Evolutionary conservation across 2,113 vertebrate species (phyloP).

Genomic region (Elaphurus davidianus): DNA sequence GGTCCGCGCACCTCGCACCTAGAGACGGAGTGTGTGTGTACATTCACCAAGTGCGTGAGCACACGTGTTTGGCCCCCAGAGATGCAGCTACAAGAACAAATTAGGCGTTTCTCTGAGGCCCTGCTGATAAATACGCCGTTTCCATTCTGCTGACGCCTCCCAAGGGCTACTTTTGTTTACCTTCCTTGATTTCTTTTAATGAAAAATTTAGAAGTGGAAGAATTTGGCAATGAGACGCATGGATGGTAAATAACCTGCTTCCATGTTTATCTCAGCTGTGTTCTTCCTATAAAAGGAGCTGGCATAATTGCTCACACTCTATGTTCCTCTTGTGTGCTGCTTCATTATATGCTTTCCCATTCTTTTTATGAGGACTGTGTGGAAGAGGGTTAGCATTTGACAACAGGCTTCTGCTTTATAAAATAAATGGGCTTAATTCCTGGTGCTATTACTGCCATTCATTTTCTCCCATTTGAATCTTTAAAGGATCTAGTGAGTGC

Average conservation of each 20-base stretch:
- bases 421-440: conserved; percentile 69
- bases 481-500: conserved; percentile 9
- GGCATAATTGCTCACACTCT: conserved; percentile 26
- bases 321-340: conserved; percentile 61
- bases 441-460: conserved; percentile 33
- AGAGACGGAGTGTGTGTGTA: too few species aligned
- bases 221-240: not conserved
- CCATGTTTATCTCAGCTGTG: conserved; percentile 62
- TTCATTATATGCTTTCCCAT: conserved; percentile 56
- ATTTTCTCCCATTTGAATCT: conserved; percentile 56
- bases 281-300: conserved; percentile 56
- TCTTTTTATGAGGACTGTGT: conserved; percentile 54
- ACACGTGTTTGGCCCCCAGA: not conserved
- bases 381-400: conserved; percentile 43
- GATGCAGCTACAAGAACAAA: not conserved
- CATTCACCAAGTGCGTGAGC: rapidly evolving
- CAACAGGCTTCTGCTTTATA: conserved; percentile 67
- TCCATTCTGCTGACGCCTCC: conserved; percentile 10
- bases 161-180: conserved; percentile 61
- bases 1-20: not conserved
- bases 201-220: conserved; percentile 60
- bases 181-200: conserved; percentile 67
- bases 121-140: not conserved
- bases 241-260: conserved; percentile 58
- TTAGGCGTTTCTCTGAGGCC: not conserved